Evolutionary conservation across 2,888 invertebrate species (phyloP), one percentile per base, ranked within the genome.

Genomic region (Stramonita haemastoma): DNA sequence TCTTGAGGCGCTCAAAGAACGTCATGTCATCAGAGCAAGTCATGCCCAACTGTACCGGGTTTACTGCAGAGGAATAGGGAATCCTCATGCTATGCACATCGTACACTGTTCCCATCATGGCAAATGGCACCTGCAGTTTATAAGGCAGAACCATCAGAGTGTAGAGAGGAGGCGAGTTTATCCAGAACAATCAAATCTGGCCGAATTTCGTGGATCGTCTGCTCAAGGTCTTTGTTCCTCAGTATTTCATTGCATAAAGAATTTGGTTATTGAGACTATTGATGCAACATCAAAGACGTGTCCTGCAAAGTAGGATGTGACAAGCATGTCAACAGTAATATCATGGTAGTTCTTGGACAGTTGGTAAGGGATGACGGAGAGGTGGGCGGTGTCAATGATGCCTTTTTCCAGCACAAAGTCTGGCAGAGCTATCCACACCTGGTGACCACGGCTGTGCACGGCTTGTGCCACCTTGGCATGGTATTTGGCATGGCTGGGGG

Each of bases 101-200:
- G 73, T 89, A 79, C 22, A 85, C 83, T 4, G 89, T 73, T 36
- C 90, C 81, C 57, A 89, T 34, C 56, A 77, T 57, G 4, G 84
- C 86, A 90, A 89, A 90, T 22, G 89, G 32, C 19, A 89, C 60
- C 22, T 85, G 34, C 8, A 87, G 60, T 6, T 87, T 90, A 46
- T 90, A 89, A 32, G 90, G 88, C n/a, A 90, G 57, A 57, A 84
- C 84, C 17, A 79, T 83, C 17, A 90, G 34, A 77, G 87, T 66
- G 32, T 81, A 87, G 29, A 83, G 70, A 19, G 81, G 34, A 4
- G 90, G 90, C 1, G 34, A 6, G 32, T 73, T n/a, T 57, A 1
- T 79, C 70, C 13, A 79, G 77, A 32, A 79, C 32, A 15, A 79
- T 79, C 77, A 79, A 32, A 79, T 79, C 77, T 15, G 77, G 77